These are phyloP conservation scores for Acrocephalus arundinaceus DNA, from an alignment of 2,113 vertebrate species.

Conservation along the genomic window DNA sequence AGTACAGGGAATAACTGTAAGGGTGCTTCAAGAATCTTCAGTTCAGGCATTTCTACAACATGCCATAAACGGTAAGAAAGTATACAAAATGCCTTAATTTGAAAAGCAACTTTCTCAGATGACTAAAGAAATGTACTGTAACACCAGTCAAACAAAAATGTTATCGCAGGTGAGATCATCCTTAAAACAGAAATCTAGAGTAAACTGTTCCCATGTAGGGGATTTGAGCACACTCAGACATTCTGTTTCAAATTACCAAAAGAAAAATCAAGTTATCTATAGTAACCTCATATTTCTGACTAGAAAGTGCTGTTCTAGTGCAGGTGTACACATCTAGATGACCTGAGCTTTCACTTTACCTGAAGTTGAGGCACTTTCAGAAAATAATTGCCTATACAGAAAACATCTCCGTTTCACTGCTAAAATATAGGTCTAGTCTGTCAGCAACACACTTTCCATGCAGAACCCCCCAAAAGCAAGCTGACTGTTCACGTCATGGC, in stretches of 20 bases:
- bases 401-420: neutral
- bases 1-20: neutral
- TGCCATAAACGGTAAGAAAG: fast-evolving
- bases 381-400: neutral
- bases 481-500: neutral
- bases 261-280: neutral
- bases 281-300: neutral
- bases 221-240: neutral
- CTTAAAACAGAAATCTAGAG: neutral
- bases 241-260: neutral
- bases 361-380: neutral
- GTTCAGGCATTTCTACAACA: neutral
- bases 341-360: neutral
- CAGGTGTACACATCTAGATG: neutral
- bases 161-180: neutral
- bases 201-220: neutral
- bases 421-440: neutral
- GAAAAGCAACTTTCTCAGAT: neutral
- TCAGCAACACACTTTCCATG: neutral
- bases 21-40: neutral
- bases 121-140: neutral
- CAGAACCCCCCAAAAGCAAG: neutral
- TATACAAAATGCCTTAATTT: neutral
- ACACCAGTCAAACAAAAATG: neutral
- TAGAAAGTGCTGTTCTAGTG: neutral